These are phyloP conservation scores for Thalassarche chlororhynchos DNA, from an alignment of 2,113 vertebrate genomes.

Conservation along the genomic window DNA sequence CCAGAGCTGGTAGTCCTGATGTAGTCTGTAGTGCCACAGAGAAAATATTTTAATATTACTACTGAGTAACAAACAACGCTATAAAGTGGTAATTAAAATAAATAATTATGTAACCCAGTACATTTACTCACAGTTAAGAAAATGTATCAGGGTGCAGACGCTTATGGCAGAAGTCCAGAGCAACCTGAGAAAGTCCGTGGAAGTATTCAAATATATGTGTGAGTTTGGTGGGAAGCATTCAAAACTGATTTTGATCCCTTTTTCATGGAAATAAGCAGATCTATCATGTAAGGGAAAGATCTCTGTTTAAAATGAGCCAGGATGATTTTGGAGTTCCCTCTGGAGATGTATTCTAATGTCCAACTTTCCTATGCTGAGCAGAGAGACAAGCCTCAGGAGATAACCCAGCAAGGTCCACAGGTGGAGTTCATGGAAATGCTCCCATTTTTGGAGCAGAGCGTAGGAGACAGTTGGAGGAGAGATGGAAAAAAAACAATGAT, in stretches of 20 bases:
- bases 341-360: not conserved
- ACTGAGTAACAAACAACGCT: not conserved
- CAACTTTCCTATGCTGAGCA: not conserved
- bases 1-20: not conserved
- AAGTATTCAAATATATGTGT: not conserved
- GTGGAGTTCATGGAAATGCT: not conserved
- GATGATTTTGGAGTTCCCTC: not conserved
- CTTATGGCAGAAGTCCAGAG: not conserved
- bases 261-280: not conserved
- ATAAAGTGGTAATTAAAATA: not conserved
- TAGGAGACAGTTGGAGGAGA: not conserved
- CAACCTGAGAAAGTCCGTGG: not conserved
- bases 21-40: not conserved
- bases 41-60: not conserved
- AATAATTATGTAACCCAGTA: not conserved
- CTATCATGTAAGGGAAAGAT: not conserved
- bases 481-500: not conserved
- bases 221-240: not conserved
- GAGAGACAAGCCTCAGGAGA: not conserved
- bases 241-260: not conserved
- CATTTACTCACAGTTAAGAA: not conserved
- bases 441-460: not conserved
- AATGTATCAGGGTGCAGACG: not conserved
- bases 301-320: not conserved
- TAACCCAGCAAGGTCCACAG: not conserved